Evolutionary conservation across 2,113 vertebrate species (phyloP).

Genomic region (Hippocampus barbouri): DNA sequence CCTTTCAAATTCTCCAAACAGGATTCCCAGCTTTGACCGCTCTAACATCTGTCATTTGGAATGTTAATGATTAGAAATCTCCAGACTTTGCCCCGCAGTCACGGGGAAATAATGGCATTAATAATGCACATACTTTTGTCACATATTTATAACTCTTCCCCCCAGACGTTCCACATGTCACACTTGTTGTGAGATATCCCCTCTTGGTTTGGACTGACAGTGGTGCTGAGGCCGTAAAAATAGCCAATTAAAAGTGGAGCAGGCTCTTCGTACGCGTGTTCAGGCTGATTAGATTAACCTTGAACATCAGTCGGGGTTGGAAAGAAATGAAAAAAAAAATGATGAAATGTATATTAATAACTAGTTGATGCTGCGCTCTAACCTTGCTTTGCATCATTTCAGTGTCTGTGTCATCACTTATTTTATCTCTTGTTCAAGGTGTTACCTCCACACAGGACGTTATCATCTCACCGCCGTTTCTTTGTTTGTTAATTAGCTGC

Average conservation of each 20-base stretch:
- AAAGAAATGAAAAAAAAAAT: conserved; percentile 68
- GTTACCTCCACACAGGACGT: neutral
- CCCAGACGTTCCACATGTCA: conserved; percentile 77
- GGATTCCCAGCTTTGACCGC: conserved; percentile 12
- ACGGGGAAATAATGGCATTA: conserved; percentile 67
- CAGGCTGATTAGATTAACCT: conserved; percentile 82
- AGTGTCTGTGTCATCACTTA: conserved; percentile 5
- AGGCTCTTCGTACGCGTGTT: conserved; percentile 76
- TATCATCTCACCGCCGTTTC: neutral
- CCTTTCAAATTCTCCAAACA: conserved; percentile 15
- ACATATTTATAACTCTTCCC: conserved; percentile 76
- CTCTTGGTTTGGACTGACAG: conserved; percentile 80
- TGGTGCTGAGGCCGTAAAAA: conserved; percentile 79
- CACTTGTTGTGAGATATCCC: conserved; percentile 76
- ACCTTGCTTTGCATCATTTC: conserved; percentile 7
- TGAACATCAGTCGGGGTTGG: conserved; percentile 75
- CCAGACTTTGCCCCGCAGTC: conserved; percentile 43
- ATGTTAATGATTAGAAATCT: conserved; percentile 39
- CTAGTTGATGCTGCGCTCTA: conserved; percentile 42
- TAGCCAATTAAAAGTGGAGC: conserved; percentile 81
- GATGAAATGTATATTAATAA: conserved; percentile 69
- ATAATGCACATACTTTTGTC: conserved; percentile 78
- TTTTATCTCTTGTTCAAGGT: conserved; percentile 4
- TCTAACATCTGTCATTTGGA: conserved; percentile 21
- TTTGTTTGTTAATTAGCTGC: neutral